Evolutionary conservation across 2,113 vertebrate species (phyloP), one percentile per base, ranked within the genome.

Genomic region (Chaenocephalus aceratus): DNA sequence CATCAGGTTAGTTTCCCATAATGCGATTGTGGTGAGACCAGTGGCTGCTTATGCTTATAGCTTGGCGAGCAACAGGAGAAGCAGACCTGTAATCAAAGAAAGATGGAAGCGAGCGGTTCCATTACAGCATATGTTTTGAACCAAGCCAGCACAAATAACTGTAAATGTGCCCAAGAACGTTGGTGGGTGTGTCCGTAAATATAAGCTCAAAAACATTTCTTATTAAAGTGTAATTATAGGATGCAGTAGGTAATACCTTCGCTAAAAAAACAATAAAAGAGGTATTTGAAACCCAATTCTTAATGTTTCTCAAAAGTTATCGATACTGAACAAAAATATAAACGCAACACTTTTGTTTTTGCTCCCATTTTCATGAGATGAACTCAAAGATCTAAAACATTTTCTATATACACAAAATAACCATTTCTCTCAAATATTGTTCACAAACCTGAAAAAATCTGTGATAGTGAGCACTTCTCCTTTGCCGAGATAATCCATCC

Each of bases 81-180:
- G 61, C 67, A 66, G 73, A 79, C 41, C 54, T 59, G 75, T 83
- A 76, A 87, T 79, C 66, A 83, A 54, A 87, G 64, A 72, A 79
- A 85, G 69, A 75, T 66, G 75, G 36, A 41, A 41, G 57, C 36
- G 72, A 67, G 65, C 46, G 66, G 54, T 72, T 86, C n/a, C 66
- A 86, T 83, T 80, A 60, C 36, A 54, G 77, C 54, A 26, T 16
- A 23, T 49, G 64, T 68, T 69, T 18, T 54, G 6, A 44, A 49
- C 57, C 26, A 16, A 65, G 59, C 30, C 49, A 48, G 58, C 12
- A 69, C 44, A 79, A 61, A 70, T 56, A 36, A 76, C 59, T 1
- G 6, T 23, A 30, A 75, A 60, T 78, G 18, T 61, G 18, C n/a
- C 52, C 1, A 5, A 58, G 63, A 73, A 65, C 53, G 46, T 64